Percentiles rank a stretch among this genome's conserved stretches.
phyloP scores from a whole-genome alignment of 1,140 invertebrate species.

The Cheumatopsyche charites region DNA sequence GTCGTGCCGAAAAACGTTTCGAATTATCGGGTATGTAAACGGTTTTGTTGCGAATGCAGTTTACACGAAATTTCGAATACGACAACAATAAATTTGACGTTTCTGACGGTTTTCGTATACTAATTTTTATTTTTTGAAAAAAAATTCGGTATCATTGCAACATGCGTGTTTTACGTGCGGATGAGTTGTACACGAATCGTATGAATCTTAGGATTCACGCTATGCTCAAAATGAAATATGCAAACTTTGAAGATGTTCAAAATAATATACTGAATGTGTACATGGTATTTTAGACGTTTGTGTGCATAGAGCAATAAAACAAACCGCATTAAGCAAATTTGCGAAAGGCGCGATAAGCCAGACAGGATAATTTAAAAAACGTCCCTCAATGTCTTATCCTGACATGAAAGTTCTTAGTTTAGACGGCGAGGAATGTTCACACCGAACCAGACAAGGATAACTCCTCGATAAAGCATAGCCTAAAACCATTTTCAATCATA shows the following conservation, averaged over 20 bases:
- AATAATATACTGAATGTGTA: neutral
- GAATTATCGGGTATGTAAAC: conserved; percentile 22
- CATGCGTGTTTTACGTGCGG: too few species aligned
- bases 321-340: conserved; percentile 45
- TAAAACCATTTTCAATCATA: conserved; percentile 39
- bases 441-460: conserved; percentile 27
- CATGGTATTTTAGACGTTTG: neutral
- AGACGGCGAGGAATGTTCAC: conserved; percentile 36
- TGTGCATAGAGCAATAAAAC: conserved; percentile 31
- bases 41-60: conserved; percentile 6
- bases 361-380: conserved; percentile 49
- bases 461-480: conserved; percentile 33
- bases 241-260: neutral
- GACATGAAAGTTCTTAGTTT: conserved; percentile 38
- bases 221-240: too few species aligned
- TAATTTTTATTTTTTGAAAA: neutral
- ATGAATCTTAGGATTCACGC: too few species aligned
- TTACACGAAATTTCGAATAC: conserved; percentile 20
- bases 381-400: conserved; percentile 45
- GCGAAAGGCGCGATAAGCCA: conserved; percentile 20
- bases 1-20: conserved; percentile 5
- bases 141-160: neutral
- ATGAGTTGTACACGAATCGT: too few species aligned
- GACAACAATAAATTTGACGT: conserved; percentile 8
- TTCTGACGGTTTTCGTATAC: conserved; percentile 7